Evolutionary conservation across 2,113 vertebrate genomes (phyloP).

Genomic region (Willisornis vidua): DNA sequence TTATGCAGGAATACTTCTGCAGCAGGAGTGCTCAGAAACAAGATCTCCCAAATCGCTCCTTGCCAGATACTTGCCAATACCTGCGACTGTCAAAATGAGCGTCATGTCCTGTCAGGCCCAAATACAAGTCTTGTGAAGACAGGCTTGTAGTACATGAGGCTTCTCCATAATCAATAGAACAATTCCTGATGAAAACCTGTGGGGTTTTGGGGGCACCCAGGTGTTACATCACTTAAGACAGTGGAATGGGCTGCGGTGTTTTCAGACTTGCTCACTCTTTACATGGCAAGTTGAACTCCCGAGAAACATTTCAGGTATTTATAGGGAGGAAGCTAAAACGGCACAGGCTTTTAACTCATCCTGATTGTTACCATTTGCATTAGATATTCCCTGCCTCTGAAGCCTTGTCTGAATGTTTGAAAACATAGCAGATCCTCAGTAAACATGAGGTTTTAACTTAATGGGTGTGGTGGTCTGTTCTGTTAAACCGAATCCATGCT

Average conservation of each 20-base stretch:
- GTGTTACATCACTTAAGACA: neutral
- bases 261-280: neutral
- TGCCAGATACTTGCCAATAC: neutral
- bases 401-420: neutral
- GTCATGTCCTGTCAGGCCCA: neutral
- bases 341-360: neutral
- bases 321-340: neutral
- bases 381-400: neutral
- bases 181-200: neutral
- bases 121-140: neutral
- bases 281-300: neutral
- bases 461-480: neutral
- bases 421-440: neutral
- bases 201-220: neutral
- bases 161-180: neutral
- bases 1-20: neutral
- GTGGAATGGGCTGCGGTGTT: neutral
- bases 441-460: neutral
- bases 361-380: neutral
- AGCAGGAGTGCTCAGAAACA: neutral
- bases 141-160: neutral
- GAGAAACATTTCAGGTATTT: neutral
- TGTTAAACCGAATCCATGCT: neutral
- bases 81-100: neutral
- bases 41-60: neutral